Evolutionary conservation across 2,113 vertebrate genomes (phyloP), one percentile per base, ranked within the genome.

Genomic region (Jaculus jaculus): DNA sequence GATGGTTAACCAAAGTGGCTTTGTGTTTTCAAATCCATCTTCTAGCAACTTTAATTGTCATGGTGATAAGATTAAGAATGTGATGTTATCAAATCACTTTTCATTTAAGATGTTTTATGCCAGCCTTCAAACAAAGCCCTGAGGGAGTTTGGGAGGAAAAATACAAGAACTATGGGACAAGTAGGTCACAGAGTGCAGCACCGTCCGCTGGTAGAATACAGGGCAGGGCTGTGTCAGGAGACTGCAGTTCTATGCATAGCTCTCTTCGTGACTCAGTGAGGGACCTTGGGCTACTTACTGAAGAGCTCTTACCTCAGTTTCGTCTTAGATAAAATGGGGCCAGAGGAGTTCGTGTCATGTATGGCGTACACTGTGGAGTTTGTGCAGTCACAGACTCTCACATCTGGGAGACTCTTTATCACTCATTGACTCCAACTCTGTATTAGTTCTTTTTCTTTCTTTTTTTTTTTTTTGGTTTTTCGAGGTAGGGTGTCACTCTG

Each of bases 221-320:
- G 96, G 97, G 20, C 96, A 96, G 93, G 96, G 88, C 94, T 80
- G 90, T 34, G 32, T 94, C 96, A 82, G 93, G 96, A 95, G 97
- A 97, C 90, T 95, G 90, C 68, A 18, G 79, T 93, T 88, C 96
- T 96, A 95, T 92, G 87, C 96, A 96, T 94, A 96, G 96, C 91
- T 95, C 85, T 81, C 72, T 63, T 51, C 0, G 2, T 86, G 71
- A 90, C 87, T 84, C 32, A 9, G 11, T 32, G 47, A 66, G 1
- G 89, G 96, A 95, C 96, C 96, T 97, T 97, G 97, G 92, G 80
- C 97, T 96, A 95, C 95, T 96, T 97, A 65, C n/a, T 18, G 39
- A 63, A 60, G n/a, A 28, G 78, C 47, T 86, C 34, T 78, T 34
- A 42, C 94, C 96, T 97, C 94, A 93, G 93, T 95, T 95, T 94